These are phyloP conservation scores for Chionomys nivalis DNA, from an alignment of 2,113 vertebrate genomes.

Conservation along the genomic window DNA sequence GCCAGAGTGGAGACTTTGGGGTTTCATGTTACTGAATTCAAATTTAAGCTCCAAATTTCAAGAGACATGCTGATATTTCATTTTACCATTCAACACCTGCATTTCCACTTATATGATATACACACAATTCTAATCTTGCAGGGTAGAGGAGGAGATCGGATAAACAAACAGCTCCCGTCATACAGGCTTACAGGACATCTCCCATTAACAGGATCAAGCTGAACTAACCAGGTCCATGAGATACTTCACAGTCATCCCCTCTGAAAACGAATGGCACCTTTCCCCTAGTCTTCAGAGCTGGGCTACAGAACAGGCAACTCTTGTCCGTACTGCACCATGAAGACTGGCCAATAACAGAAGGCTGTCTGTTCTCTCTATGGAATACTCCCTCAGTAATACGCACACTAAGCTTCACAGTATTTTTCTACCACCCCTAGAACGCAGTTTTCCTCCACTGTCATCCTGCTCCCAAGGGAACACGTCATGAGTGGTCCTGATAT, in stretches of 20 bases:
- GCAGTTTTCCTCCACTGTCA: neutral
- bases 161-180: neutral
- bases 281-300: too few species aligned
- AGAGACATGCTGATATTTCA: neutral
- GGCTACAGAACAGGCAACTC: neutral
- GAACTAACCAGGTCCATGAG: neutral
- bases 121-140: neutral
- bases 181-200: neutral
- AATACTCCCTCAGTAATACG: neutral
- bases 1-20: neutral
- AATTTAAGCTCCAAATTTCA: slow-evolving; percentile 30
- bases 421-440: neutral
- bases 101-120: neutral
- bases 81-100: neutral
- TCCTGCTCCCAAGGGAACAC: neutral
- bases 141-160: neutral
- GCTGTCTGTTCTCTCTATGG: neutral
- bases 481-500: neutral
- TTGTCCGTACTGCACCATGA: neutral
- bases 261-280: neutral
- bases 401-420: neutral
- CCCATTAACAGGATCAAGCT: neutral
- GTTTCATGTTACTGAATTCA: neutral
- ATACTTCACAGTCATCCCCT: neutral
- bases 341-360: neutral